Base-by-base conservation (phyloP, 2,113 vertebrate species). In the Callipepla squamata region DNA sequence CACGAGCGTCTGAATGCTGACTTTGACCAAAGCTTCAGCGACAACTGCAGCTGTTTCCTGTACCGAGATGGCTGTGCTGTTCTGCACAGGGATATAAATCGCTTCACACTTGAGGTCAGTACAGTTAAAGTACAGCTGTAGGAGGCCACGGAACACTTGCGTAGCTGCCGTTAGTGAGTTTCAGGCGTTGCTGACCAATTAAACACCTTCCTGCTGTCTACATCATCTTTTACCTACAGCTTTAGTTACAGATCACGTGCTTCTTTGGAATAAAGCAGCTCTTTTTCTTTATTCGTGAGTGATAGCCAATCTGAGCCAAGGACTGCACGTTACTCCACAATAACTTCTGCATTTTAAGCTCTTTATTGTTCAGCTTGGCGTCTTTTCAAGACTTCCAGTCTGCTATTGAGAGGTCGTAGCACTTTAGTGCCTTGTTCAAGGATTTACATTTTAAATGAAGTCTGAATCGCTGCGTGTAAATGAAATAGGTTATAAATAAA, bases 11-110 rank as follows among this genome's bases (percentile, higher is more conserved):
- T 98, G 81, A 80, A 93, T 55, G 76, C 94, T 42, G 97, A 96
- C 7, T 98, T 89, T 74, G 96, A 96, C 68, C 93, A 96, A 32
- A 96, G 93, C 62, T 96, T 97, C 88, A 96, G 97, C 68, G 87
- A 92, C 40, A 94, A 91, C 6, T 97, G 92, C 84, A 97, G 92
- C 94, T 98, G 96, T 91, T 98, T 97, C 78, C 69, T 98, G 14
- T 98, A 97, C 53, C 96, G 96, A 45, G 97, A 98, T 62, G 98
- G 98, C 66, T 98, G 95, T 89, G 88, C 96, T 57, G 6, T 96
- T 38, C 93, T 98, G 65, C 97, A 98, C 87, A 96, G 94, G 6
- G 94, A 97, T 45, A 85, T 95, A 72, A 96, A 97, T 13, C 94
- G 62, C 66, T 94, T 96, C 67, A 98, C 97, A 0, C 80, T 98